Base-by-base conservation (phyloP, 2,797 vertebrate genomes). In the Peromyscus aztecus region DNA sequence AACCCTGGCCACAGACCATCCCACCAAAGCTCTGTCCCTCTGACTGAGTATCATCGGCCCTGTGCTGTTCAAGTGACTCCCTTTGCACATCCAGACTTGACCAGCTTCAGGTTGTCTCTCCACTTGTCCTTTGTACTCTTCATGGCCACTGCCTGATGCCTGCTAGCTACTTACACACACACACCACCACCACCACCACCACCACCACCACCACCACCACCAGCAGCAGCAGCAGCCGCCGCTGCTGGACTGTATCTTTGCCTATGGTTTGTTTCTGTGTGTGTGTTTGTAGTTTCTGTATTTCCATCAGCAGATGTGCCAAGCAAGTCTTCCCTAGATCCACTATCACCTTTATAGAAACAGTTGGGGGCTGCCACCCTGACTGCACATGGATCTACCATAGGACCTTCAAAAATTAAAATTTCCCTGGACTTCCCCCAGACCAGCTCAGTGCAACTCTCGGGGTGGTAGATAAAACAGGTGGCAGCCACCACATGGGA, bases 61-160 rank as follows among this genome's bases (percentile, higher is more conserved):
- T 12, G 21, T 1, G 0, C 69, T 21, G 0, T 24, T 31, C 61
- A 31, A 34, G 4, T 7, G 40, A 10, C 23, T 21, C 4, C 29
- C 9, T 75, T 17, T 69, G 37, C 21, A 31, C 34, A 37, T 57
- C 23, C 31, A 19, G 57, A 61, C 24, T 46, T 73, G 65, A 31
- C 7, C 65, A 49, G 11, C 31, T 23, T 40, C 24, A 57, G 49
- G 23, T 5, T 34, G 69, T 10, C 0, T 86, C 23, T n/a, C 29
- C 7, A 7, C 29, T 40, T 59, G 6, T 69, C 55, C 55, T 37
- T 37, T 21, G 11, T 76, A 6, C 16, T 77, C 49, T 11, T 46
- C 13, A 59, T 17, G 23, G 34, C n/a, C 0, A 1, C 69, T 69
- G 27, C 19, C 69, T 40, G 23, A 76, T 14, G 43, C 40, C 14